Conservation (phyloP, 2,797 vertebrate genomes). For the Sebastes iracundus region DNA sequence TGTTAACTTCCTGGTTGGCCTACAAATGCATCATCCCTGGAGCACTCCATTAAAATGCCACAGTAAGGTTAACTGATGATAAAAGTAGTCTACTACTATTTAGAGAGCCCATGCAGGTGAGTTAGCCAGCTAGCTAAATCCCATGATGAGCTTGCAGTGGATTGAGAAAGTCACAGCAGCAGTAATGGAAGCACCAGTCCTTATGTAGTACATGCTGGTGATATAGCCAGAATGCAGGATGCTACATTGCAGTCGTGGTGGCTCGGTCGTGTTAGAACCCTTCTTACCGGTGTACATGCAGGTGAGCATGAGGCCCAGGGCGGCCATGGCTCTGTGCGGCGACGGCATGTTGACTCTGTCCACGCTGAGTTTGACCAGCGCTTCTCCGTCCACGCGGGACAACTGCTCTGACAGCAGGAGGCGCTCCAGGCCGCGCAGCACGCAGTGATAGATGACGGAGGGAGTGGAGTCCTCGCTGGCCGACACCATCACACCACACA, state of each 20-base stretch:
- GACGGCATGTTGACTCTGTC: slow-evolving; percentile 97
- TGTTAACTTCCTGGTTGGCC: too few species aligned
- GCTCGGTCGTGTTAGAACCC: not conserved
- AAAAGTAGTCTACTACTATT: not conserved
- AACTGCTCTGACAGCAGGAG: slow-evolving; percentile 96
- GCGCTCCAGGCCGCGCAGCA: slow-evolving; percentile 94
- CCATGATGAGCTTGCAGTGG: not conserved
- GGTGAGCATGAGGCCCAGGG: slow-evolving; percentile 97
- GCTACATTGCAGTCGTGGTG: not conserved
- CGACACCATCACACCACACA: slow-evolving; percentile 95
- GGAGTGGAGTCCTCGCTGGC: slow-evolving; percentile 95
- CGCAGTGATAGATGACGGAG: slow-evolving; percentile 94
- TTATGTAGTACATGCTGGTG: slow-evolving; percentile 89
- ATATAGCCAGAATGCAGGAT: slow-evolving; percentile 36
- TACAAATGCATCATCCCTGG: too few species aligned
- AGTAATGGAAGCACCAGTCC: slow-evolving; percentile 36
- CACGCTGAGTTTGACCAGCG: slow-evolving; percentile 95
- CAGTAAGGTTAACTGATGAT: not conserved
- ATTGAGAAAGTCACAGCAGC: not conserved
- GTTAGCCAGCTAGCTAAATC: slow-evolving; percentile 2
- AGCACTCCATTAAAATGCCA: not conserved
- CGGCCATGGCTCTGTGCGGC: slow-evolving; percentile 96
- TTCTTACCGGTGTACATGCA: slow-evolving; percentile 98
- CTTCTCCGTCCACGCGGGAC: slow-evolving; percentile 92
- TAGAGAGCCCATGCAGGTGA: not conserved